These are phyloP conservation scores for Melanotaenia maccullochi DNA, from an alignment of 2,797 vertebrate species.

Conservation along the genomic window DNA sequence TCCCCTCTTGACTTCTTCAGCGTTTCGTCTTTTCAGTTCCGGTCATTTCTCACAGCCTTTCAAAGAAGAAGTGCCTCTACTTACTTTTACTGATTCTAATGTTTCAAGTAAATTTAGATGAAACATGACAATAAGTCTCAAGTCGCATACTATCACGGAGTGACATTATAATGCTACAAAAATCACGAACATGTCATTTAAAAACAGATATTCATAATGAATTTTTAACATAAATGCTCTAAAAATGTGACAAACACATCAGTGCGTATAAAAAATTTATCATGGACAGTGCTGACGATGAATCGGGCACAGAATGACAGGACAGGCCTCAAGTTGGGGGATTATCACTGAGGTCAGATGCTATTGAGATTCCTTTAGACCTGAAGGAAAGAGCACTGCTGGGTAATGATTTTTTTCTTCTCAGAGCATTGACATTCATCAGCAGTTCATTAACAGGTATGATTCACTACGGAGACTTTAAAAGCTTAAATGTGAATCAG, in stretches of 20 bases:
- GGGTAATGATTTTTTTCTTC: conserved; percentile 36
- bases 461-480: conserved; percentile 12
- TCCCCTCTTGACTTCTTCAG: not conserved
- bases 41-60: conserved; percentile 28
- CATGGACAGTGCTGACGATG: conserved; percentile 33
- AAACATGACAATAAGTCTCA: not conserved
- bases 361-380: conserved; percentile 34
- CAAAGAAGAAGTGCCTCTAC: conserved; percentile 6
- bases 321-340: conserved; percentile 35
- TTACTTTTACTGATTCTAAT: conserved; percentile 15
- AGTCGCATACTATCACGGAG: not conserved
- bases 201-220: conserved; percentile 6
- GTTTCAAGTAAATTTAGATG: not conserved
- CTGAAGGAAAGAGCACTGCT: conserved; percentile 24
- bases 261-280: conserved; percentile 58
- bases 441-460: conserved; percentile 38
- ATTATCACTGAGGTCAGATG: conserved; percentile 56
- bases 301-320: conserved; percentile 46
- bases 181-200: conserved; percentile 3
- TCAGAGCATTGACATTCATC: conserved; percentile 36
- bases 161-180: not conserved
- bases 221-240: conserved; percentile 12
- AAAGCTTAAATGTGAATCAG: conserved; percentile 6
- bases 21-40: conserved; percentile 34
- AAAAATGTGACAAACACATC: conserved; percentile 11